Evolutionary conservation across 2,888 invertebrate species (phyloP).

Genomic region (Oxytorus armatus): DNA sequence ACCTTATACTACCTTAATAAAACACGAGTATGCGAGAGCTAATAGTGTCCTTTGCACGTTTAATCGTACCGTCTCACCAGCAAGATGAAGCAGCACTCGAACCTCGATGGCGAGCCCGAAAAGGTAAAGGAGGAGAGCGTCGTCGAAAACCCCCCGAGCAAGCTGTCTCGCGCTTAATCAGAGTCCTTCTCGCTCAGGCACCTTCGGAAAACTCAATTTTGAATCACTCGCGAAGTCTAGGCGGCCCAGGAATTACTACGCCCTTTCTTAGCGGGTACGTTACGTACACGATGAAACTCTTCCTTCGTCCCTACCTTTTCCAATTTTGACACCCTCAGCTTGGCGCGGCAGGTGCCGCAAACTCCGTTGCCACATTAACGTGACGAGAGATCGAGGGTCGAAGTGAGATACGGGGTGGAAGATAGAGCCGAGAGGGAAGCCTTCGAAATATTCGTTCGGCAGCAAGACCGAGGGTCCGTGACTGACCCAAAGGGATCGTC

Average conservation of each 20-base stretch:
- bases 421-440: conserved; percentile 40
- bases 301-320: conserved; percentile 57
- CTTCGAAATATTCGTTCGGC: conserved; percentile 45
- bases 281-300: conserved; percentile 41
- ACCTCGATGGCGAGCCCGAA: conserved; percentile 52
- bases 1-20: conserved; percentile 31
- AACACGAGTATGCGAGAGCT: conserved; percentile 32
- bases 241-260: conserved; percentile 66
- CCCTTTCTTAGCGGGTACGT: conserved; percentile 55
- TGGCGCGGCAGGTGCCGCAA: conserved; percentile 69
- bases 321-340: conserved; percentile 83
- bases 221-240: conserved; percentile 70
- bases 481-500: conserved; percentile 51
- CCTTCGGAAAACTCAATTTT: conserved; percentile 83
- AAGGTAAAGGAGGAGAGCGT: conserved; percentile 76
- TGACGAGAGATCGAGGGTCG: conserved; percentile 57
- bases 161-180: conserved; percentile 79
- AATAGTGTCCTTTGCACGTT: conserved; percentile 12
- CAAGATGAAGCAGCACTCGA: conserved; percentile 43
- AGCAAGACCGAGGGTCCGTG: conserved; percentile 30
- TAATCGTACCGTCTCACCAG: conserved; percentile 14
- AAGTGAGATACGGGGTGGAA: conserved; percentile 54
- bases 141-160: conserved; percentile 37
- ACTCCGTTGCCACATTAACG: conserved; percentile 55
- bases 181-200: conserved; percentile 82